A percentile compares a stretch with the other conserved stretches of the same genome.
These are phyloP conservation scores for Apteryx mantelli DNA, from an alignment of 2,113 vertebrate species.

Conservation along the genomic window DNA sequence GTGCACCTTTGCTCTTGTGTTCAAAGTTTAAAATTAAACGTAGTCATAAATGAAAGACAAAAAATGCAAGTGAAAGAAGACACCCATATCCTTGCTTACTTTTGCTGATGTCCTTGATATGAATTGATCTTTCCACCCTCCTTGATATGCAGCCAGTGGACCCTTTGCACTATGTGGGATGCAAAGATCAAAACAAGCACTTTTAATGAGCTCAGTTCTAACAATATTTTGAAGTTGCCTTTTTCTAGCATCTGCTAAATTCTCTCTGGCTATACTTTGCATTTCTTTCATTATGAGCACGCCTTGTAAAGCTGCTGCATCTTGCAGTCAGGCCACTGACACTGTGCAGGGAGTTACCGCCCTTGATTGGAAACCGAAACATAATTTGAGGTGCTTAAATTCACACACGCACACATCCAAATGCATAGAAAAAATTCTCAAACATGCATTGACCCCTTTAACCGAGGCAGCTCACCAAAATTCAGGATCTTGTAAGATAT, in stretches of 20 bases:
- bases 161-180: conserved; percentile 47
- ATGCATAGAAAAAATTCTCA: background rate
- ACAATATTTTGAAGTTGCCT: conserved; percentile 38
- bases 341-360: background rate
- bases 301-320: background rate
- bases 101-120: conserved; percentile 41
- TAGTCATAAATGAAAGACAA: background rate
- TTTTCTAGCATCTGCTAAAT: conserved; percentile 44
- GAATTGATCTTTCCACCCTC: conserved; percentile 23
- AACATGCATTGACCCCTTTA: background rate
- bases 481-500: background rate
- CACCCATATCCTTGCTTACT: background rate
- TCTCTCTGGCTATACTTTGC: conserved; percentile 46
- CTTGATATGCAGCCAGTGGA: conserved; percentile 10
- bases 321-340: conserved; percentile 29
- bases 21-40: conserved; percentile 28
- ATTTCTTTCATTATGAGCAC: conserved; percentile 46
- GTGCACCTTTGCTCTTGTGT: background rate
- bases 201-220: conserved; percentile 53
- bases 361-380: background rate
- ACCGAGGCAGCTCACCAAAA: background rate
- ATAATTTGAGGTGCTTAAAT: background rate
- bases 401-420: background rate
- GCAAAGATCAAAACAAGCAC: conserved; percentile 57
- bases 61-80: conserved; percentile 28